Conservation (phyloP, 1,140 invertebrate species). For the Saxidomus purpurata region DNA sequence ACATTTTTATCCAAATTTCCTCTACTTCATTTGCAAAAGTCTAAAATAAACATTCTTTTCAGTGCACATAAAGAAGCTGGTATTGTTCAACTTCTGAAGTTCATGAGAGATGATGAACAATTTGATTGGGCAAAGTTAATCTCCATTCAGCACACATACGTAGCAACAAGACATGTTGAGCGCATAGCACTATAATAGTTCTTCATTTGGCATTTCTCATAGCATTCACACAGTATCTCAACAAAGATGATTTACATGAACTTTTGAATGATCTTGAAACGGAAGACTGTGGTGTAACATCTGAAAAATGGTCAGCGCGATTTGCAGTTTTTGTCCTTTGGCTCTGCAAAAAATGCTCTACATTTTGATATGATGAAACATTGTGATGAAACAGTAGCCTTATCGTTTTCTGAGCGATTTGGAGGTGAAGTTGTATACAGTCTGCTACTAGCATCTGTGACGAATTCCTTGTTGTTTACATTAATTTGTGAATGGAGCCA, state of each 20-base stretch:
- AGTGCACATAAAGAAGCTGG: slow-evolving; percentile 14
- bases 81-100: not conserved
- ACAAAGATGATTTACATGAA: not conserved
- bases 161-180: not conserved
- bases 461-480: not conserved
- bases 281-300: not conserved
- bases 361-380: slow-evolving; percentile 36
- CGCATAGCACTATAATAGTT: not conserved
- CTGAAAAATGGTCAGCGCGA: not conserved
- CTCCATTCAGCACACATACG: not conserved
- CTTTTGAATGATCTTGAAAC: not conserved
- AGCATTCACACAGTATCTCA: not conserved
- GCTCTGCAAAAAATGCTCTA: not conserved
- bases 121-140: not conserved
- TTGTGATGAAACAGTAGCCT: not conserved
- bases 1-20: slow-evolving; percentile 4
- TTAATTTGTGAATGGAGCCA: slow-evolving; percentile 4
- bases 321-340: not conserved
- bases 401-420: not conserved
- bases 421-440: not conserved
- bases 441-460: not conserved
- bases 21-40: not conserved
- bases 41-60: not conserved
- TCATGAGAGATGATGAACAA: slow-evolving; percentile 5
- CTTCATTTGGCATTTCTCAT: slow-evolving; percentile 11